Evolutionary conservation across 2,113 vertebrate genomes (phyloP).

Genomic region (Mustelus asterias): DNA sequence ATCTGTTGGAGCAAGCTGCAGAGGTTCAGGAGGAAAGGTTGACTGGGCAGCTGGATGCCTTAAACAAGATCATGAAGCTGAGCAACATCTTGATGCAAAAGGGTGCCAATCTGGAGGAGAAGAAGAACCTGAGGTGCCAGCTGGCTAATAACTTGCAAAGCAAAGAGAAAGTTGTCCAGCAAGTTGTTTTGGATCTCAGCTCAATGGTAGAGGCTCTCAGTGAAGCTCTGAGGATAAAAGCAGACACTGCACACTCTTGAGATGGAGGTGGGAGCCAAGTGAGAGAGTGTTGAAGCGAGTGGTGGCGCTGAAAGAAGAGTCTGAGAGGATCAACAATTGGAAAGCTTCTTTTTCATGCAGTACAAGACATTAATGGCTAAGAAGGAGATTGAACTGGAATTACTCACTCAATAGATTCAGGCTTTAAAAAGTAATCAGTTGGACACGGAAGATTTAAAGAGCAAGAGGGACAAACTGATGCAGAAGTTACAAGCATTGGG

Average conservation of each 20-base stretch:
- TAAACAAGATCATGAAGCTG: slow-evolving; percentile 57
- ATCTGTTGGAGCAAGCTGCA: slow-evolving; percentile 57
- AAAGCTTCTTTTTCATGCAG: slow-evolving; percentile 48
- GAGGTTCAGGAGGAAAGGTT: slow-evolving; percentile 46
- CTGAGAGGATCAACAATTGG: slow-evolving; percentile 44
- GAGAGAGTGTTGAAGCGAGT: slow-evolving; percentile 40
- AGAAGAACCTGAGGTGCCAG: slow-evolving; percentile 43
- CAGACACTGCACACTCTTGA: slow-evolving; percentile 42
- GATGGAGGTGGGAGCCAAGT: slow-evolving; percentile 40
- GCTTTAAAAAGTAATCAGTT: slow-evolving; percentile 41
- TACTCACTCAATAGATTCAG: slow-evolving; percentile 50
- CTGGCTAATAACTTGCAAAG: slow-evolving; percentile 45
- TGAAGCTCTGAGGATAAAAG: slow-evolving; percentile 45
- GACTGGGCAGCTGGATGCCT: slow-evolving; percentile 50
- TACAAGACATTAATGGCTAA: slow-evolving; percentile 49
- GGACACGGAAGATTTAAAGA: slow-evolving; percentile 40
- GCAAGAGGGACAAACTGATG: slow-evolving; percentile 53
- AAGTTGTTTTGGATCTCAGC: slow-evolving; percentile 46
- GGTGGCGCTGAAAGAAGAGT: slow-evolving; percentile 39
- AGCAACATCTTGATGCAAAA: slow-evolving; percentile 51
- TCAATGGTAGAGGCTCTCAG: slow-evolving; percentile 51
- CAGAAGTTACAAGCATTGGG: slow-evolving; percentile 50
- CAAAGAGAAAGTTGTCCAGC: slow-evolving; percentile 46
- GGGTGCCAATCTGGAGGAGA: slow-evolving; percentile 54
- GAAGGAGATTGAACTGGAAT: slow-evolving; percentile 45